phyloP scores from a whole-genome alignment of 2,797 vertebrate species.

The Falco peregrinus region DNA sequence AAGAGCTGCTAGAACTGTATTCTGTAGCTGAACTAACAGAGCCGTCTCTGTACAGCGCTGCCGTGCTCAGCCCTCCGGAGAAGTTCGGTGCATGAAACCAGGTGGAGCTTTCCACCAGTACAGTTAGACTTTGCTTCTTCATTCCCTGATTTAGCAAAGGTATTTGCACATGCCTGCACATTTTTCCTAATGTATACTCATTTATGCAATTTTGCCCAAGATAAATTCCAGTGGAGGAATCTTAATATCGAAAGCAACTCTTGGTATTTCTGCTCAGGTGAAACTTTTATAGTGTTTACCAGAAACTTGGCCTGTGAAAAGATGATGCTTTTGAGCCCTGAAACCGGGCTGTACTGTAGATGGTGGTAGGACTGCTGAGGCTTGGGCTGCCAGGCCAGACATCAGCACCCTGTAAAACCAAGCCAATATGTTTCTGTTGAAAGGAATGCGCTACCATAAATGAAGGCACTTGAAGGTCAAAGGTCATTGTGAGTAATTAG shows the following conservation, averaged over 20 bases:
- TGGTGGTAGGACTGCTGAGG: background rate
- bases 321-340: background rate
- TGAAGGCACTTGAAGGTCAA: conserved; percentile 80
- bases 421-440: conserved; percentile 70
- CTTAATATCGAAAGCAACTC: background rate
- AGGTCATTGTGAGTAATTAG: conserved; percentile 78
- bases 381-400: conserved; percentile 57
- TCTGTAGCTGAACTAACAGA: background rate
- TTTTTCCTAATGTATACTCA: background rate
- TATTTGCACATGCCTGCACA: fast-evolving
- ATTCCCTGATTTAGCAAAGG: background rate
- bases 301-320: background rate
- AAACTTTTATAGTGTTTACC: fast-evolving
- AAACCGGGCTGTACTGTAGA: background rate
- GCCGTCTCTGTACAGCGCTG: background rate
- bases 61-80: background rate
- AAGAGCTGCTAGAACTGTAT: background rate
- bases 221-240: background rate
- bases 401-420: conserved; percentile 74
- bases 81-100: background rate
- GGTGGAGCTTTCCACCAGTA: background rate
- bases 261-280: background rate
- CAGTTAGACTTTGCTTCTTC: background rate
- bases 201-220: fast-evolving
- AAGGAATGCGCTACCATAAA: conserved; percentile 78